These are phyloP conservation scores for Oasisia sp. DNA, from an alignment of 2,888 invertebrate genomes.

Conservation along the genomic window DNA sequence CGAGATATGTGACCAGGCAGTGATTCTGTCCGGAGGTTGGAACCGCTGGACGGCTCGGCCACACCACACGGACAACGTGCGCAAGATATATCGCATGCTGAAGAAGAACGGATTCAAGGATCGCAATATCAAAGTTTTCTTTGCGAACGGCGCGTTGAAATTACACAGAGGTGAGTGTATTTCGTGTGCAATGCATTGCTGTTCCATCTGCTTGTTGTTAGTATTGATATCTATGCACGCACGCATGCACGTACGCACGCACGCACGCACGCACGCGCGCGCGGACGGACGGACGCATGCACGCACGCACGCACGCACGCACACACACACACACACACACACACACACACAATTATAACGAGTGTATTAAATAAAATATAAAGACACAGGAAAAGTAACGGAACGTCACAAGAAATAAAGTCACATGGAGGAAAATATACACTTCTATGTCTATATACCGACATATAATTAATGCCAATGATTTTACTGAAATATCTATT, in stretches of 20 bases:
- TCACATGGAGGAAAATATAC: too few species aligned
- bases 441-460: too few species aligned
- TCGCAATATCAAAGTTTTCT: conserved; percentile 69
- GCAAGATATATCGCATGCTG: conserved; percentile 64
- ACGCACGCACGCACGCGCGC: not conserved
- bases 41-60: conserved; percentile 65
- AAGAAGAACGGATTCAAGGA: conserved; percentile 66
- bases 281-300: not conserved
- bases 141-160: conserved; percentile 64
- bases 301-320: not conserved
- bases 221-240: not conserved
- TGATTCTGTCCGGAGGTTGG: conserved; percentile 69
- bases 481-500: too few species aligned
- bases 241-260: not conserved
- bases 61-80: conserved; percentile 61
- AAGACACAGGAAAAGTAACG: too few species aligned
- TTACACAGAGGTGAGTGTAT: conserved; percentile 43
- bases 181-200: not conserved
- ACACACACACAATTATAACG: too few species aligned
- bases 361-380: too few species aligned
- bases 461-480: too few species aligned
- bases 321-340: not conserved
- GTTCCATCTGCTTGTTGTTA: not conserved
- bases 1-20: conserved; percentile 69
- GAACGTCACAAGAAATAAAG: too few species aligned